Evolutionary conservation across 2,797 vertebrate species (phyloP).

Genomic region (Chiloscyllium punctatum): DNA sequence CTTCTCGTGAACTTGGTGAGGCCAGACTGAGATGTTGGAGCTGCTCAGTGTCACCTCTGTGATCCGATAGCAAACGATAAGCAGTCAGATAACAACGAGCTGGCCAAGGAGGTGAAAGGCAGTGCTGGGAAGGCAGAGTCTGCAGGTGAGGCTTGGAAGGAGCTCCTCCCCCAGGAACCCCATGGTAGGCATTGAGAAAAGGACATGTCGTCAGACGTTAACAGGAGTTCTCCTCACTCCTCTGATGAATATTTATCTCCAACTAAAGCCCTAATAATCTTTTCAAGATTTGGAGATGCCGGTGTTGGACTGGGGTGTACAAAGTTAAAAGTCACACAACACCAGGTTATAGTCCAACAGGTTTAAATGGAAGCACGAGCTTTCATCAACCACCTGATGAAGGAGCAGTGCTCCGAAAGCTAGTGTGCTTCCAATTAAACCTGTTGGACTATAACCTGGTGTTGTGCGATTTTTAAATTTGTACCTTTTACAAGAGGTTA

Average conservation of each 20-base stretch:
- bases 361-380: too few species aligned
- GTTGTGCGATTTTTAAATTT: too few species aligned
- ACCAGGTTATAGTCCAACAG: too few species aligned
- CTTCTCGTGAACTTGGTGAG: not conserved
- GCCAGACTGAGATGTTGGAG: not conserved
- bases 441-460: too few species aligned
- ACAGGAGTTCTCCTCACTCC: too few species aligned
- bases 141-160: not conserved
- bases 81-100: not conserved
- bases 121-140: not conserved
- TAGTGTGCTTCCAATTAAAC: too few species aligned
- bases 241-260: not conserved
- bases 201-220: not conserved
- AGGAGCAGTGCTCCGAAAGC: too few species aligned
- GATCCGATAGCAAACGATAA: not conserved
- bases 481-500: not conserved
- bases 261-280: not conserved
- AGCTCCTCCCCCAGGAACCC: not conserved
- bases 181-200: not conserved
- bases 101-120: not conserved
- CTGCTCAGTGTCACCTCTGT: not conserved
- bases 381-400: too few species aligned
- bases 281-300: too few species aligned
- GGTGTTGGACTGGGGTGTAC: too few species aligned
- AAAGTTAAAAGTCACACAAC: too few species aligned